Conservation (phyloP, 2,113 vertebrate species). For the Axis porcinus region DNA sequence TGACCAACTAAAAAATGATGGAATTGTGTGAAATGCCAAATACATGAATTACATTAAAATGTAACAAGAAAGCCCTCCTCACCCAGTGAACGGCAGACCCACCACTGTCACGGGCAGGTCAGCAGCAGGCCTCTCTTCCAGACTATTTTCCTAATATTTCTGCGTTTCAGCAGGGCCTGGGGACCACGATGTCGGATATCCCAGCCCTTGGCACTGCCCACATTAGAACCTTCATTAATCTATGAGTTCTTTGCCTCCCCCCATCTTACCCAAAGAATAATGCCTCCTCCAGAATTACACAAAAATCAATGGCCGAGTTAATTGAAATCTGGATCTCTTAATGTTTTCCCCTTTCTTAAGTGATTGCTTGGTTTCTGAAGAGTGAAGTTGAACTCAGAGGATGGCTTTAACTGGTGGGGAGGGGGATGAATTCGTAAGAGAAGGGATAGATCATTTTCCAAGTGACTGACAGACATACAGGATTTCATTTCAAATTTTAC, state of each 20-base stretch:
- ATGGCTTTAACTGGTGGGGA: background rate
- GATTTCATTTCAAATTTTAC: conserved; percentile 50
- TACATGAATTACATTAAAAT: background rate
- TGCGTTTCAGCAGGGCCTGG: background rate
- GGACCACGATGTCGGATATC: background rate
- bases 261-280: conserved; percentile 26
- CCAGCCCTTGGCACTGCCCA: background rate
- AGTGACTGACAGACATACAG: background rate
- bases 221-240: background rate
- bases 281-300: conserved; percentile 30
- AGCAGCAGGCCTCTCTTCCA: background rate
- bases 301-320: conserved; percentile 53
- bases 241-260: background rate
- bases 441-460: background rate
- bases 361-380: conserved; percentile 48
- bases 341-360: conserved; percentile 46
- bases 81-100: background rate
- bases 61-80: background rate
- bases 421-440: background rate
- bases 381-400: conserved; percentile 26
- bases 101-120: accelerated
- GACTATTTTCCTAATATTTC: background rate
- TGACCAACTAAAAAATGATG: background rate
- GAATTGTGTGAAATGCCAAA: background rate
- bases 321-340: conserved; percentile 50